Base-by-base conservation (phyloP, 2,797 vertebrate species). In the Garrulus glandarius region DNA sequence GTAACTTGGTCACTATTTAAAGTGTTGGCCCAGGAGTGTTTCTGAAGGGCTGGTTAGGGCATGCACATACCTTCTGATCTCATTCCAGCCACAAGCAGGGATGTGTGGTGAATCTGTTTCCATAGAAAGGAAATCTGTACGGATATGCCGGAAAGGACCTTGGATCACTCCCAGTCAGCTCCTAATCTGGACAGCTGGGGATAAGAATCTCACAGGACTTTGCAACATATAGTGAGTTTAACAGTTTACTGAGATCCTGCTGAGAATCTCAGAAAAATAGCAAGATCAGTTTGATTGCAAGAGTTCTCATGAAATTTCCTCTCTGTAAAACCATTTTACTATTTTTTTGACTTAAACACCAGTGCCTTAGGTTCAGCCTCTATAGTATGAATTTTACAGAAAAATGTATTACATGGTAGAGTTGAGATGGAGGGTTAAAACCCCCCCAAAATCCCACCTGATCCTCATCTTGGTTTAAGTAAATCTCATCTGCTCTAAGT, bases 381-480 rank as follows among this genome's bases (percentile, higher is more conserved):
- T 21, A 18, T 3, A 24, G 11, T 22, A 81, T 18, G 18, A 79
- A 76, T 53, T 86, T 46, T 59, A 39, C 6, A 72, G 32, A 34
- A 81, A 83, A 74, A 46, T 29, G 4, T 83, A 15, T 18, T 36
- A 6, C 10, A 12, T 27, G 5, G 9, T 39, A 56, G 43, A 64
- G 13, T 46, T 67, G 29, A 74, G 43, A 52, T 15, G 67, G 12
- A 64, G 36, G 29, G 6, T 26, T 13, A 61, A 79, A 41, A 13
- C 0, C 1, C 5, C 8, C 6, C 19, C 27, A 5, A 22, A 77
- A 64, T 57, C 4, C 29, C 20, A 39, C 16, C 17, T 65, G 26
- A 30, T 65, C 9, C 5, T 52, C 16, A 32, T 37, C 13, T 84
- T 69, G 5, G 15, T 44, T 36, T 61, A 37, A 44, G 24, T 59